Conservation (phyloP, 2,113 vertebrate genomes). For the Oophaga pumilio region DNA sequence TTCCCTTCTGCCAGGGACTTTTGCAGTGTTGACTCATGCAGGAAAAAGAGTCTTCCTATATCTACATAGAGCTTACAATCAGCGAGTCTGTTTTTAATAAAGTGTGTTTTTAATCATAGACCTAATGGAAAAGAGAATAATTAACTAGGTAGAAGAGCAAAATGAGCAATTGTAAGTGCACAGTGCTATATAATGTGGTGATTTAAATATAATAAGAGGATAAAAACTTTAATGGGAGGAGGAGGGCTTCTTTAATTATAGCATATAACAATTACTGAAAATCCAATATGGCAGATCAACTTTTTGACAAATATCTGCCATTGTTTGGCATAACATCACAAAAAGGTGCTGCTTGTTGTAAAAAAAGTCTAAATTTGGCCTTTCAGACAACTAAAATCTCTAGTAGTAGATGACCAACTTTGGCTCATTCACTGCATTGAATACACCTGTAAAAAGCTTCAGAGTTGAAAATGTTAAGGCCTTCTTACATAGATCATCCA, state of each 20-base stretch:
- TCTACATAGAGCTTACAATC: too few relatives aligned
- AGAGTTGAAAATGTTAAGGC: accelerated
- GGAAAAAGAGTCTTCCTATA: too few relatives aligned
- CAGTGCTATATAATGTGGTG: too few relatives aligned
- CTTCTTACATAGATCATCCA: conserved; percentile 94
- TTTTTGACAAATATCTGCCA: not conserved
- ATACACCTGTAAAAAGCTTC: not conserved
- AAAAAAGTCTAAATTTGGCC: not conserved
- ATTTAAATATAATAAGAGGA: too few relatives aligned
- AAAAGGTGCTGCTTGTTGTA: not conserved
- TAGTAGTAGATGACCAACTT: not conserved
- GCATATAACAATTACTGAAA: not conserved
- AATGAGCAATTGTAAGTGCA: too few relatives aligned
- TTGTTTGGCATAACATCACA: not conserved
- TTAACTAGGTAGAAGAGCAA: too few relatives aligned
- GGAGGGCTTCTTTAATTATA: not conserved
- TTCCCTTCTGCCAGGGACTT: too few relatives aligned
- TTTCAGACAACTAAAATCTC: not conserved
- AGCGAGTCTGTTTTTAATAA: too few relatives aligned
- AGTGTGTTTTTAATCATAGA: too few relatives aligned
- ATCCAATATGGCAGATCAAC: not conserved
- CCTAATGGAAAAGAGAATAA: too few relatives aligned
- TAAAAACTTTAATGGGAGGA: too few relatives aligned
- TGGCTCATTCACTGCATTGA: not conserved
- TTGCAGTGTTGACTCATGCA: too few relatives aligned